phyloP scores from a whole-genome alignment of 2,113 vertebrate genomes.

The Mungos mungo region DNA sequence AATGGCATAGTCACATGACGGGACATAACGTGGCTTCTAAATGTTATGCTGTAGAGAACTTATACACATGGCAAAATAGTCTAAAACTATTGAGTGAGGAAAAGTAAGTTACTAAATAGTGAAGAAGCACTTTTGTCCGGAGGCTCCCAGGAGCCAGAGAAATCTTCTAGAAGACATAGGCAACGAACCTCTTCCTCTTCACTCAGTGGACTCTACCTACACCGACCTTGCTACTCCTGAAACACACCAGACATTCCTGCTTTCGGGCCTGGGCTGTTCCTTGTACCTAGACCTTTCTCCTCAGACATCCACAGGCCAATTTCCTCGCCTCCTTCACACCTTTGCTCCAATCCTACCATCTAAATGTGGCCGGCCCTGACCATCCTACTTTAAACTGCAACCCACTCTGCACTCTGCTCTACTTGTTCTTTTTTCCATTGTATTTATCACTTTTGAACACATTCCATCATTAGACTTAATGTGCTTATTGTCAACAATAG shows the following conservation, averaged over 20 bases:
- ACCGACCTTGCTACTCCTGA: neutral
- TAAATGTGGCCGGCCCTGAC: neutral
- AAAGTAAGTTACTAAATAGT: neutral
- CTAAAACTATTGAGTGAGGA: neutral
- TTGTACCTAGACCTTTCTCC: neutral
- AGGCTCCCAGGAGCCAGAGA: neutral
- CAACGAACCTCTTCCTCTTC: neutral
- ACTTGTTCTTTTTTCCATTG: neutral
- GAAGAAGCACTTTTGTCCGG: neutral
- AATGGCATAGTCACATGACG: neutral
- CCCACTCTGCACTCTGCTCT: neutral
- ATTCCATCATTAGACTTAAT: neutral
- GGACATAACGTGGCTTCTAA: neutral
- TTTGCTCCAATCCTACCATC: neutral
- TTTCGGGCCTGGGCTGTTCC: neutral
- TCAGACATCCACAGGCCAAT: neutral
- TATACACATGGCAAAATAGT: neutral
- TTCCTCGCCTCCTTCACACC: neutral
- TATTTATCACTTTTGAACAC: neutral
- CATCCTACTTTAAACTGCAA: neutral
- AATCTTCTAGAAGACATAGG: slow-evolving; percentile 18
- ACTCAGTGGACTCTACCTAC: neutral
- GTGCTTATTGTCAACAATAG: neutral
- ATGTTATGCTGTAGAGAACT: neutral
- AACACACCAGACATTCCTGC: neutral